Conservation (phyloP, 2,797 vertebrate species). For the Anabas testudineus region DNA sequence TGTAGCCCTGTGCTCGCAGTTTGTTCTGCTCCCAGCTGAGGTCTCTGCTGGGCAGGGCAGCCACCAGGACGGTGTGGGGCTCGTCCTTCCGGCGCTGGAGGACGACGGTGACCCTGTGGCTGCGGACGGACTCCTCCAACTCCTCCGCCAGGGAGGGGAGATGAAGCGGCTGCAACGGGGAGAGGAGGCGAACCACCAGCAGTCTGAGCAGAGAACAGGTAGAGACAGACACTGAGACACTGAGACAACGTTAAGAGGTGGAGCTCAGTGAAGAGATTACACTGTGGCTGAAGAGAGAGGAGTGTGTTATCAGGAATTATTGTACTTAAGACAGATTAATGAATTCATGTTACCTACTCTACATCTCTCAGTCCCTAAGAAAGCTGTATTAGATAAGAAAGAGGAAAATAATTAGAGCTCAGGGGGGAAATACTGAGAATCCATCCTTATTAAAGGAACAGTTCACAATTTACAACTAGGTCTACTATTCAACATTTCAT, state of each 20-base stretch:
- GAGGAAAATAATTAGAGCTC: not conserved
- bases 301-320: slow-evolving; percentile 45
- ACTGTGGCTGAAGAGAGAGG: slow-evolving; percentile 20
- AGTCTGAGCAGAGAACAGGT: slow-evolving; percentile 77
- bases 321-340: slow-evolving; percentile 33
- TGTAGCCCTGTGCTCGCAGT: slow-evolving; percentile 80
- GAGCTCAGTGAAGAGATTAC: slow-evolving; percentile 34
- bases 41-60: slow-evolving; percentile 83
- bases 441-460: slow-evolving; percentile 1
- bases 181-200: slow-evolving; percentile 83
- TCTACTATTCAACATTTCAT: not conserved
- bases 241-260: slow-evolving; percentile 4
- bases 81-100: slow-evolving; percentile 79
- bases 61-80: slow-evolving; percentile 76
- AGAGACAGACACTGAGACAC: not conserved
- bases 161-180: slow-evolving; percentile 65
- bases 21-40: slow-evolving; percentile 80
- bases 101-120: slow-evolving; percentile 80
- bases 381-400: slow-evolving; percentile 52
- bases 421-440: too few species aligned
- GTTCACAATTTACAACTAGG: not conserved
- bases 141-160: slow-evolving; percentile 83
- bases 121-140: slow-evolving; percentile 82
- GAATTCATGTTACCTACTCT: slow-evolving; percentile 26
- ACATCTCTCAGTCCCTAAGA: slow-evolving; percentile 17